Conservation (phyloP, 2,797 vertebrate species). For the Cheirogaleus major region DNA sequence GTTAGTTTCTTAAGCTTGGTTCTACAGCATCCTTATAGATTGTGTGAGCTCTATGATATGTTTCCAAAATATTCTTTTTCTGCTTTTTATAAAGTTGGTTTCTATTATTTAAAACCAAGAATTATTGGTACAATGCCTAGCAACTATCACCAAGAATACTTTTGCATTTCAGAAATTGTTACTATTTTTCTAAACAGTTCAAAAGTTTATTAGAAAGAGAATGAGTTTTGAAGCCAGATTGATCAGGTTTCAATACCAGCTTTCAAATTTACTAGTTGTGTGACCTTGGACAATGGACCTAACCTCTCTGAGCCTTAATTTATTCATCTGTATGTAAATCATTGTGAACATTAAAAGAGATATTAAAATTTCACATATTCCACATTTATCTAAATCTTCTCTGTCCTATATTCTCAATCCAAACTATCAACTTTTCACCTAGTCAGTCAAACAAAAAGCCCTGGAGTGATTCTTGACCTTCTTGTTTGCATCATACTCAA, state of each 20-base stretch:
- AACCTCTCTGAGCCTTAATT: neutral
- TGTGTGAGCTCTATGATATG: neutral
- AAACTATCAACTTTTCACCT: neutral
- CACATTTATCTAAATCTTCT: neutral
- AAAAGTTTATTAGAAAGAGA: neutral
- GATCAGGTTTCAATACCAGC: neutral
- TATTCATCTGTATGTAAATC: constrained; percentile 15
- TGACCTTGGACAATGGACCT: neutral
- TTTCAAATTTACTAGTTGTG: neutral
- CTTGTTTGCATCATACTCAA: neutral
- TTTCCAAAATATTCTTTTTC: neutral
- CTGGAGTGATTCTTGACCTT: neutral
- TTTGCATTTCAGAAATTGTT: neutral
- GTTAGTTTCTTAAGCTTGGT: neutral
- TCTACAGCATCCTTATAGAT: neutral
- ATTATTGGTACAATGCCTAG: neutral
- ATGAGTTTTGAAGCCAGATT: neutral
- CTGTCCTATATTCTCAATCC: neutral
- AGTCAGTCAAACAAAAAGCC: constrained; percentile 5
- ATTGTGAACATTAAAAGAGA: neutral
- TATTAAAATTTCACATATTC: neutral
- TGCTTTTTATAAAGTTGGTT: neutral
- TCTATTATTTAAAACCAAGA: constrained; percentile 7
- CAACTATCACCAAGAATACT: neutral
- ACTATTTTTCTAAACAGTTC: constrained; percentile 17